Evolutionary conservation across 2,888 invertebrate genomes (phyloP), one percentile per base, ranked within the genome.

Genomic region (Punctoribates punctum): DNA sequence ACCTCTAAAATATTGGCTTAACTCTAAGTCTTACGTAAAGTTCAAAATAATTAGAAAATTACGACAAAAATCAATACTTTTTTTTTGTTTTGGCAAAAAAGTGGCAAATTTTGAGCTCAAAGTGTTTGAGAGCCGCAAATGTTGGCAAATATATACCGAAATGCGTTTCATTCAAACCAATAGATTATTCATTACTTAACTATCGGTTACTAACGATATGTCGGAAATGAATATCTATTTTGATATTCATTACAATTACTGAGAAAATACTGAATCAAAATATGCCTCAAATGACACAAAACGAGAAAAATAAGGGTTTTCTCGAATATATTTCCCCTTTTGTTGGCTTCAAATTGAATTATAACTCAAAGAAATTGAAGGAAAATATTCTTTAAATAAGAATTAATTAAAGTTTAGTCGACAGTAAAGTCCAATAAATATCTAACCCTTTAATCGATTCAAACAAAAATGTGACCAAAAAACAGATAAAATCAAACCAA

Each of bases 181-280:
- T 27, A 60, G 65, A 38, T 67, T 67, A 65, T 65, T 62, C 65
- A 34, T 13, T 38, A 67, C 38, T 67, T 67, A 9, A 67, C 65
- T 67, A 67, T 67, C 65, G 65, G 65, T 67, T 67, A 67, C 65
- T 67, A 67, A 67, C 65, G 65, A 67, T 38, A 67, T 67, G 65
- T 67, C 65, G 65, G 65, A 67, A 67, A 67, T 42, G 38, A 67
- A 67, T 67, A 67, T 67, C 65, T 60, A 27, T 38, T 67, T 67
- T 67, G 20, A 67, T 62, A 67, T 67, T n/a, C 13, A 67, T 29
- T 67, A 27, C 38, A 20, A 34, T 20, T 67, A 20, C 23, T 54
- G 54, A 5, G 54, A 54, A 23, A 54, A 29, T 29, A n/a, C 5
- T 29, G 29, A 65, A 34, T 15, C 27, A 5, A 65, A 34, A 1